A percentile compares a stretch with the other conserved stretches of the same genome.
phyloP scores from a whole-genome alignment of 2,797 vertebrate genomes.

The Pogonophryne albipinna region DNA sequence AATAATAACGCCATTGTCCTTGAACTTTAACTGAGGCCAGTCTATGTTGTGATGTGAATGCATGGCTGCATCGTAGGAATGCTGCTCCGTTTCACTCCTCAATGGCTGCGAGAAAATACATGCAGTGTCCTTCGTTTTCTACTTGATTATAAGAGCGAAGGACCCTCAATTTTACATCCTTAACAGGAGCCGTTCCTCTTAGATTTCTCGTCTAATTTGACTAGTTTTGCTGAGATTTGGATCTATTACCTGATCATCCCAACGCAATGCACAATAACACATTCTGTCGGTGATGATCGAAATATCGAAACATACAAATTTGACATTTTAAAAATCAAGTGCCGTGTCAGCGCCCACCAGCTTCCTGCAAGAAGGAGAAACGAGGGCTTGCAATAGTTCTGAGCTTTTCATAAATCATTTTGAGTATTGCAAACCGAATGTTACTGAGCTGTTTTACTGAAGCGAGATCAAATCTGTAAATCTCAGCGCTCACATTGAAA shows the following conservation, averaged over 20 bases:
- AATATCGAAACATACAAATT: background rate
- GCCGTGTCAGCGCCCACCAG: background rate
- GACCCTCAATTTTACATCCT: background rate
- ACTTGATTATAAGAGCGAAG: background rate
- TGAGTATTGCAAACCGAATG: constrained; percentile 5
- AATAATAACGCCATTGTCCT: constrained; percentile 64
- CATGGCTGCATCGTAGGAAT: constrained; percentile 55
- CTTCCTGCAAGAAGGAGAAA: too few relatives aligned
- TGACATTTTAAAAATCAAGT: background rate
- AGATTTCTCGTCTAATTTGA: background rate
- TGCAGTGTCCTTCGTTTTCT: constrained; percentile 11
- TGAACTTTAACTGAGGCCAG: constrained; percentile 40
- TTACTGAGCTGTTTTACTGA: background rate
- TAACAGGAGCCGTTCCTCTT: background rate
- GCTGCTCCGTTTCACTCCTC: constrained; percentile 18
- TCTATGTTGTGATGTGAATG: constrained; percentile 42
- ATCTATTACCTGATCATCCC: background rate
- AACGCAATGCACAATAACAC: background rate
- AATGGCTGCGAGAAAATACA: constrained; percentile 6
- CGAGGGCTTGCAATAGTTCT: background rate
- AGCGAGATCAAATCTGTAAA: background rate
- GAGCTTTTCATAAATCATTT: background rate
- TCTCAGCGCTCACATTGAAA: background rate
- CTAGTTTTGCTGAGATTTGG: background rate
- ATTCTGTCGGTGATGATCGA: background rate